phyloP scores from a whole-genome alignment of 2,888 invertebrate species.

The Cistogaster globosa region DNA sequence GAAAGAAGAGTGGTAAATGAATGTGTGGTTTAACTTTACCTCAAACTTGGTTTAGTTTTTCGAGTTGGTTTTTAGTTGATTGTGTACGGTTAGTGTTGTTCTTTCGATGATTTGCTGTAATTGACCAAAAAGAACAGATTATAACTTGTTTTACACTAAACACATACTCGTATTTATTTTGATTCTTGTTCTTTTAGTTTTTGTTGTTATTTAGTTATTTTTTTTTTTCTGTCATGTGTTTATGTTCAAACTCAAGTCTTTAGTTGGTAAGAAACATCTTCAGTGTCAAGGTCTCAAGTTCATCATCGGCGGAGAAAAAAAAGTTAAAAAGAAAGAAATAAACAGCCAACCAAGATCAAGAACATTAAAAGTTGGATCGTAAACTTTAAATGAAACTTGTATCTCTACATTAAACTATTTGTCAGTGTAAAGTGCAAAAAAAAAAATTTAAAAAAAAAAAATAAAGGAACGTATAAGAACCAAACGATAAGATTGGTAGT shows the following conservation, averaged over 20 bases:
- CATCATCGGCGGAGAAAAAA: slow-evolving; percentile 72
- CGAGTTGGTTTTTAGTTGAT: slow-evolving; percentile 20
- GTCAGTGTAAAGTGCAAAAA: slow-evolving; percentile 43
- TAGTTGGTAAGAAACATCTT: slow-evolving; percentile 83
- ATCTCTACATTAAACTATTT: slow-evolving; percentile 41
- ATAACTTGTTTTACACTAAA: slow-evolving; percentile 75
- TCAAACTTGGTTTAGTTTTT: slow-evolving; percentile 26
- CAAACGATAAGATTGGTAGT: slow-evolving; percentile 41
- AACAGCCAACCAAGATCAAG: slow-evolving; percentile 33
- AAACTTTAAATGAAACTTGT: slow-evolving; percentile 63
- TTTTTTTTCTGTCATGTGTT: slow-evolving; percentile 62
- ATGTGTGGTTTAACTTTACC: slow-evolving; percentile 44
- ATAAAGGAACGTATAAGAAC: slow-evolving; percentile 20
- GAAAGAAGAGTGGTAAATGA: slow-evolving; percentile 46
- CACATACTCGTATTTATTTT: slow-evolving; percentile 67
- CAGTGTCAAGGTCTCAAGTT: slow-evolving; percentile 84
- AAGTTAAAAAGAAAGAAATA: slow-evolving; percentile 30
- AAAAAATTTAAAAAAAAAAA: not conserved
- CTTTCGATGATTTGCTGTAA: slow-evolving; percentile 72
- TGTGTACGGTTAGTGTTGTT: slow-evolving; percentile 32
- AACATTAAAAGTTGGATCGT: slow-evolving; percentile 36
- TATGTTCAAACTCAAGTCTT: slow-evolving; percentile 31
- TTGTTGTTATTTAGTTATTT: not conserved
- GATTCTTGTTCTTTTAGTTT: slow-evolving; percentile 46
- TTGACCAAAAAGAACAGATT: slow-evolving; percentile 78